A percentile compares a stretch with the other conserved stretches of the same genome.
Evolutionary conservation across 2,888 invertebrate species (phyloP).

Genomic region (Acanthosepion lycidas): DNA sequence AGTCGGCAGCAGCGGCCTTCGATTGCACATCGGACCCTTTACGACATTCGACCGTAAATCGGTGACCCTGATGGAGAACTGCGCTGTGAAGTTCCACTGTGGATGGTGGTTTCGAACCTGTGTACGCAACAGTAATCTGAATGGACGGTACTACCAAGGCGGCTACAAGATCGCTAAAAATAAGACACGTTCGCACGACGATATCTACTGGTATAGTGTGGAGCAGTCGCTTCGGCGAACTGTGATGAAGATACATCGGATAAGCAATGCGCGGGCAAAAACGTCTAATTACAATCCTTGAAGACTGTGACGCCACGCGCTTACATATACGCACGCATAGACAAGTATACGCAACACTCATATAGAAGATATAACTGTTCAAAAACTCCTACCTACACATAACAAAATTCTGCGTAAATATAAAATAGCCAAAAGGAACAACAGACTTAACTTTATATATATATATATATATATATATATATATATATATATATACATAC

Average conservation of each 20-base stretch:
- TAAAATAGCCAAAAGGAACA: neutral
- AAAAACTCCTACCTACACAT: neutral
- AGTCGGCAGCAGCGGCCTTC: slow-evolving; percentile 56
- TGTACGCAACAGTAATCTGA: slow-evolving; percentile 56
- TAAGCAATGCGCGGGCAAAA: slow-evolving; percentile 45
- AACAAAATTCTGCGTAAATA: neutral
- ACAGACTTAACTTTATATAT: neutral
- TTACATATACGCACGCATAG: neutral
- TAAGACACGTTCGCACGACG: slow-evolving; percentile 51
- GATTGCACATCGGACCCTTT: slow-evolving; percentile 55
- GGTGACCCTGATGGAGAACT: slow-evolving; percentile 52
- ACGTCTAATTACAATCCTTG: neutral
- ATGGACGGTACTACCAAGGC: slow-evolving; percentile 54
- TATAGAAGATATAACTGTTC: neutral
- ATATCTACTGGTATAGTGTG: slow-evolving; percentile 57
- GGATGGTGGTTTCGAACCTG: slow-evolving; percentile 58
- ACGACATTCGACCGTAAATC: slow-evolving; percentile 53
- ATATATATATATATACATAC: neutral
- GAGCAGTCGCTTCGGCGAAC: slow-evolving; percentile 53
- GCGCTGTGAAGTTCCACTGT: slow-evolving; percentile 54
- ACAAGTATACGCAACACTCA: neutral
- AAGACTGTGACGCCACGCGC: neutral
- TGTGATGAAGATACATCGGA: slow-evolving; percentile 54
- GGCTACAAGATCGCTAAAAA: slow-evolving; percentile 50
- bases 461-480: neutral